Evolutionary conservation across 1,140 invertebrate species (phyloP), one percentile per base, ranked within the genome.

Genomic region (Penaeus indicus): DNA sequence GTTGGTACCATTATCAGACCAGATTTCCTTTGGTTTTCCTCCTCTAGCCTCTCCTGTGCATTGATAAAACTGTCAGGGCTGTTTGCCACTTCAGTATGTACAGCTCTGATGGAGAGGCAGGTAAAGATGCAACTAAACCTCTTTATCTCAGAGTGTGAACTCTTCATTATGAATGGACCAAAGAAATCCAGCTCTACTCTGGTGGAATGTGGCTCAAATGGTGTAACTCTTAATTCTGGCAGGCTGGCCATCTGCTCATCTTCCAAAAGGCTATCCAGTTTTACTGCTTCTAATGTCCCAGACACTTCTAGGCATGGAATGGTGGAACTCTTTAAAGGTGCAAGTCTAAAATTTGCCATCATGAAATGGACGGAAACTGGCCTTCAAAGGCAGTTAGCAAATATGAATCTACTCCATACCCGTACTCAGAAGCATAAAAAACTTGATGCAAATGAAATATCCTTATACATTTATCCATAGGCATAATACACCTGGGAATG

Each of bases 131-230:
- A n/a, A 16, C 16, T 75, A 78, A 82, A 86, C 47, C 85, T 75
- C 25, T 86, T 86, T 0, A 78, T 72, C 19, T 60, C 18, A 32
- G 38, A 27, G n/a, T 8, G 27, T 64, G 27, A 54, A 5, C 38
- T 38, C 38, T 77, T 78, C 3, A 86, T 54, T 3, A 80, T 54
- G 54, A 80, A 86, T 22, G 75, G 85, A 25, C 25, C 84, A 27
- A 86, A 86, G 60, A n/a, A 86, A 25, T 80, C 85, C 78, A 78
- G 1, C 38, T 75, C 85, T 22, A 2, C 72, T n/a, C 62, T 18
- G 16, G n/a, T 86, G 85, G 80, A 86, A 47, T 75, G 85, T 7
- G 85, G 75, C 75, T 60, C 42, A 79, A 61, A 54, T 27, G 75
- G 21, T 42, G 75, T 80, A 32, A 86, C 32, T 60, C 75, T 19